These are phyloP conservation scores for Drosophila insularis DNA, from an alignment of 1,140 invertebrate genomes.

Conservation along the genomic window DNA sequence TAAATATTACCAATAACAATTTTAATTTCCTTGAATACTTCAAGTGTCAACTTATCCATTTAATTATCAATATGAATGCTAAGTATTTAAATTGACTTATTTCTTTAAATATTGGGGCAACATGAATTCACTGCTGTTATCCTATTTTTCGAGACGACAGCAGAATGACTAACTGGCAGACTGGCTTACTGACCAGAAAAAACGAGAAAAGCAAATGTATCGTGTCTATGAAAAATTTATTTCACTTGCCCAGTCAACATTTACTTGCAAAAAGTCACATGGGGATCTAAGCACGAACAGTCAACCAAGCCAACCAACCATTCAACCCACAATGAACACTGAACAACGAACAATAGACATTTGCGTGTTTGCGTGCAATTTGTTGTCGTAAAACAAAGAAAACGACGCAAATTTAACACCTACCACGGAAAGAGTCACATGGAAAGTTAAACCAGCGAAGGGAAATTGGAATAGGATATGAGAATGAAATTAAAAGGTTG, in stretches of 20 bases:
- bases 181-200: conserved; percentile 14
- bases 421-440: conserved; percentile 38
- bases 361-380: conserved; percentile 68
- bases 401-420: conserved; percentile 71
- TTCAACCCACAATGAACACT: background rate
- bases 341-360: conserved; percentile 20
- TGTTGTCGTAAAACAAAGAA: conserved; percentile 61
- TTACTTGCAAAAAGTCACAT: conserved; percentile 19
- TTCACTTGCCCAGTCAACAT: conserved; percentile 31
- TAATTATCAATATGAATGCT: too few relatives aligned
- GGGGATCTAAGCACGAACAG: conserved; percentile 6
- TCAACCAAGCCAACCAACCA: background rate
- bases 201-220: conserved; percentile 22
- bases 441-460: conserved; percentile 17
- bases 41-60: too few relatives aligned
- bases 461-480: conserved; percentile 17
- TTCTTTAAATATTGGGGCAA: too few relatives aligned
- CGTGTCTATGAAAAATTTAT: conserved; percentile 75
- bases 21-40: too few relatives aligned
- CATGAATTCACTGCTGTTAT: too few relatives aligned
- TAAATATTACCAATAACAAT: too few relatives aligned
- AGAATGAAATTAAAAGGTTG: conserved; percentile 14
- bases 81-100: too few relatives aligned
- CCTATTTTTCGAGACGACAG: background rate
- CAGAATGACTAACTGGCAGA: conserved; percentile 2